phyloP scores from a whole-genome alignment of 2,888 invertebrate species.

The Neoascia interrupta region DNA sequence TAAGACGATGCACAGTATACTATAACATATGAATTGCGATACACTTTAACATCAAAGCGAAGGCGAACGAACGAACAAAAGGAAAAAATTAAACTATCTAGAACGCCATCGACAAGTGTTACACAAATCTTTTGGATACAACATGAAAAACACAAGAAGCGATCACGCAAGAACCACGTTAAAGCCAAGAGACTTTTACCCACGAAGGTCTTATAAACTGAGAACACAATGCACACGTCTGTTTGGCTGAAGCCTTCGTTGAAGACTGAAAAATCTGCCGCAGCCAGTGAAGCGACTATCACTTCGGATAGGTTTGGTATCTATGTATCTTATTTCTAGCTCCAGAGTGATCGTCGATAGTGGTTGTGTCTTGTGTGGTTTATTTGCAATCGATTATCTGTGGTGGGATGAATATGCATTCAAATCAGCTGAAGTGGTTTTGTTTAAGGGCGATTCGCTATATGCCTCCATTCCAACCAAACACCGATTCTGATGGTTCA shows the following conservation, averaged over 20 bases:
- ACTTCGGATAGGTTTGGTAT: too few relatives aligned
- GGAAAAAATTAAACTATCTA: conserved; percentile 16
- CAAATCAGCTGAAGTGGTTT: too few relatives aligned
- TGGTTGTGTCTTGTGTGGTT: conserved; percentile 17
- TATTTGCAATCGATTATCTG: conserved; percentile 33
- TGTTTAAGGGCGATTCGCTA: too few relatives aligned
- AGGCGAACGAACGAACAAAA: conserved; percentile 10
- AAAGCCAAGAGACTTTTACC: conserved; percentile 2
- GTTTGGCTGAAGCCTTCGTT: conserved; percentile 59
- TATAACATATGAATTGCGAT: conserved; percentile 19
- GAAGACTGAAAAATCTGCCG: conserved; percentile 58
- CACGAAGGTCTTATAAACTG: neutral
- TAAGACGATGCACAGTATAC: conserved; percentile 43
- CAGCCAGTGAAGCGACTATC: conserved; percentile 42
- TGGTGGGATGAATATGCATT: conserved; percentile 5
- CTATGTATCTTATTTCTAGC: too few relatives aligned
- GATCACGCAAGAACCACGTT: conserved; percentile 41
- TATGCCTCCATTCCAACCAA: too few relatives aligned
- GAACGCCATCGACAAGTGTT: conserved; percentile 35
- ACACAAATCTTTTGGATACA: neutral
- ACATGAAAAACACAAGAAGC: neutral
- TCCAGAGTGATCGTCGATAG: neutral
- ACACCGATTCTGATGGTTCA: too few relatives aligned
- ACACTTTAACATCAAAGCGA: conserved; percentile 16
- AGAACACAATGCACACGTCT: conserved; percentile 61